Conservation (phyloP, 2,888 invertebrate species). For the Hemistola chrysoprasaria region DNA sequence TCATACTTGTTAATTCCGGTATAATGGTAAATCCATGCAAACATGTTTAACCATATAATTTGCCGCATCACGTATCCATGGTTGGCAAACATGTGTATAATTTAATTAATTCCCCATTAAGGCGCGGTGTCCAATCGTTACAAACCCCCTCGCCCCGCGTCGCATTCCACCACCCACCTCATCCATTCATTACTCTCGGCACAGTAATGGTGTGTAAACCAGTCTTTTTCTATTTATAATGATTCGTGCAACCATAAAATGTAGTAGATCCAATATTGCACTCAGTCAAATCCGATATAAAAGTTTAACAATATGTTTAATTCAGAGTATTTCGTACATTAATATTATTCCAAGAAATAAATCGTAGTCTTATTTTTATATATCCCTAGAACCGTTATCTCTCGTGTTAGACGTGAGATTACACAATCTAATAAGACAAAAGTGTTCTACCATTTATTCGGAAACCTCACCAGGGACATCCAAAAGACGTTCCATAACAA, state of each 20-base stretch:
- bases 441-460: conserved; percentile 8
- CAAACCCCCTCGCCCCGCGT: too few relatives aligned
- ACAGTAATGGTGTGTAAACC: conserved; percentile 27
- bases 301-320: too few relatives aligned
- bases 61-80: not conserved
- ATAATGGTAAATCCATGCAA: not conserved
- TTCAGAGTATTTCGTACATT: too few relatives aligned
- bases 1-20: too few relatives aligned
- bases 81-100: conserved; percentile 4
- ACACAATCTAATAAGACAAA: conserved; percentile 12
- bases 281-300: too few relatives aligned
- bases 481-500: conserved; percentile 15
- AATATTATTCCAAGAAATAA: too few relatives aligned
- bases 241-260: too few relatives aligned
- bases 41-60: not conserved
- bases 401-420: conserved; percentile 1
- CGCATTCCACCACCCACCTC: conserved; percentile 1
- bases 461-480: conserved; percentile 14
- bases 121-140: conserved; percentile 3
- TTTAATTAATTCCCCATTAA: conserved; percentile 16
- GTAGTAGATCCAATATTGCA: too few relatives aligned
- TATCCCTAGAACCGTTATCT: too few relatives aligned
- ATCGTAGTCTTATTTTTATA: too few relatives aligned
- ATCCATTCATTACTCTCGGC: conserved; percentile 16
- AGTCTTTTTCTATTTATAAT: not conserved